Evolutionary conservation across 1,140 invertebrate species (phyloP), one percentile per base, ranked within the genome.

Genomic region (Belonocnema kinseyi): DNA sequence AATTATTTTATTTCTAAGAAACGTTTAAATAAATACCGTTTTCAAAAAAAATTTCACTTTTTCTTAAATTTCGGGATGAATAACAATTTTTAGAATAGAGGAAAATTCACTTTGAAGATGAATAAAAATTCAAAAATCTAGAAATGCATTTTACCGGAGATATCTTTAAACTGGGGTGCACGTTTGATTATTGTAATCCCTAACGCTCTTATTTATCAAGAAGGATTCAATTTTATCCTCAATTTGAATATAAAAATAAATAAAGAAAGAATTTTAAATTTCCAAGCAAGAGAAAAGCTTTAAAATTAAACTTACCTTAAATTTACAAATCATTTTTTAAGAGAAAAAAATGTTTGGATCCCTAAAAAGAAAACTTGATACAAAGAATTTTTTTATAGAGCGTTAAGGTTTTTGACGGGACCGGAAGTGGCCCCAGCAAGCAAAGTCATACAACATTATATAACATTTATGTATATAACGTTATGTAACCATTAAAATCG

Each of bases 51-150:
- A 0, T 46, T 7, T 10, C 5, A 46, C 7, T 46, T 46, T 11
- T 8, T 11, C 7, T 11, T 1, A 77, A 77, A 58, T 80, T 80
- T 72, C 72, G 73, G 61, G 75, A 77, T 50, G 78, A 78, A 77
- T 77, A 61, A 73, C 73, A 73, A 61, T 75, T 50, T 61, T 78
- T 58, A 19, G 50, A 54, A 54, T 56, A 70, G 12, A 46, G 40
- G 40, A 10, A 46, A 46, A 46, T 46, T 10, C 10, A 46, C 40
- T 46, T 46, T 46, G 10, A 46, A 46, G 40, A 46, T 46, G 26
- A 33, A 33, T 33, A 33, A 46, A 10, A 46, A 46, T 56, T 66
- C 13, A 26, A 66, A 66, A 14, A 66, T 66, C 16, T 16, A n/a
- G 12, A 66, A 14, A 66, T 66, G 11, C 26, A 40, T 40, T 3